Base-by-base conservation (phyloP, 2,888 invertebrate species). In the Mayetiola destructor region DNA sequence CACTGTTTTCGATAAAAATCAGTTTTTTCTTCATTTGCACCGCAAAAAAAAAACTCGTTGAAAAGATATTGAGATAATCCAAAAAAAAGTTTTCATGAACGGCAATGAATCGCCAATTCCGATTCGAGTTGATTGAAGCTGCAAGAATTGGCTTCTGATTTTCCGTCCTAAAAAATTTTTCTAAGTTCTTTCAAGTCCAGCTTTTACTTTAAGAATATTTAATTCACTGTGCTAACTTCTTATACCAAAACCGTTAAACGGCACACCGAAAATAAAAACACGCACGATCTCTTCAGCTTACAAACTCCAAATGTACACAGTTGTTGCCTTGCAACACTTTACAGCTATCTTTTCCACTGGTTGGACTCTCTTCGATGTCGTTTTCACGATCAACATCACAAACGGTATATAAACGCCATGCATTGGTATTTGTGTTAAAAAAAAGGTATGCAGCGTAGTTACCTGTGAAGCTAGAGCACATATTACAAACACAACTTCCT, bases 211-310 rank as follows among this genome's bases (percentile, higher is more conserved):
- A n/a, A n/a, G n/a, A n/a, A n/a, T n/a, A n/a, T n/a, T n/a, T n/a
- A n/a, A n/a, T n/a, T n/a, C n/a, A n/a, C n/a, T n/a, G n/a, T n/a
- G n/a, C n/a, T n/a, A n/a, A 18, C 58, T 52, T 37, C 48, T 58
- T 58, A 18, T 30, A 2, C 2, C 30, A 53, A 53, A 53, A 53
- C 53, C 53, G 53, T 30, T 53, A 48, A 48, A 16, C 27, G 48
- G 27, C 23, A 48, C 27, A 48, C 48, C 30, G 29, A 53, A 53
- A 53, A 30, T 53, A 58, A 32, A 42, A 39, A 54, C 42, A 64
- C 71, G 69, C 72, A 71, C 69, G 67, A 67, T 65, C 69, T 67
- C 72, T 68, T 65, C 67, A 68, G 67, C 67, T 68, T 71, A 66
- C 70, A 67, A 68, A 68, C 68, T 71, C 72, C 71, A 71, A 72